Conservation (phyloP, 2,113 vertebrate genomes). For the Fregata magnificens region DNA sequence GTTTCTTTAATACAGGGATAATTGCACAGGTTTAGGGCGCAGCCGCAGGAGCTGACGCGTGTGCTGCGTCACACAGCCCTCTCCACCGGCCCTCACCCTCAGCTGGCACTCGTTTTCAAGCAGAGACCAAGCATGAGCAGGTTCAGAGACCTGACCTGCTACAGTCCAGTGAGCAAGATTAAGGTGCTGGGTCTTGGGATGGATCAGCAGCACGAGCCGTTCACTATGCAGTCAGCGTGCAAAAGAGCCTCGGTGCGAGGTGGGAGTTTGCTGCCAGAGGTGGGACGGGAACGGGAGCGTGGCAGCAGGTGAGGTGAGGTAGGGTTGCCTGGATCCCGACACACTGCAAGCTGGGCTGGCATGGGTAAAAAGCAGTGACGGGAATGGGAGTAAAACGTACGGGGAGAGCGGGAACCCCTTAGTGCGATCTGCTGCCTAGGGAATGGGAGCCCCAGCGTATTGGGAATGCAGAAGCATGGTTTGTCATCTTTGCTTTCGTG, state of each 20-base stretch:
- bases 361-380: background rate
- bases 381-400: background rate
- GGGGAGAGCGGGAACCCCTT: background rate
- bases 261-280: background rate
- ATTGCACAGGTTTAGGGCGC: background rate
- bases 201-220: rapidly evolving
- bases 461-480: rapidly evolving
- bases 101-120: background rate
- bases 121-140: background rate
- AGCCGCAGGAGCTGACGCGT: rapidly evolving
- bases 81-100: background rate
- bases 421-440: background rate
- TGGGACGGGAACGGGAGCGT: rapidly evolving
- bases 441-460: rapidly evolving
- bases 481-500: background rate
- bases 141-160: background rate
- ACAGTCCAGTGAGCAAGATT: rapidly evolving
- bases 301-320: background rate
- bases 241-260: background rate
- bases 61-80: too few relatives aligned
- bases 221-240: rapidly evolving
- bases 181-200: background rate
- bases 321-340: rapidly evolving
- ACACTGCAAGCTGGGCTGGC: rapidly evolving
- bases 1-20: background rate